Percentiles rank a stretch among this genome's conserved stretches.
Evolutionary conservation across 2,888 invertebrate species (phyloP).

Genomic region (Sesamia inferens): DNA sequence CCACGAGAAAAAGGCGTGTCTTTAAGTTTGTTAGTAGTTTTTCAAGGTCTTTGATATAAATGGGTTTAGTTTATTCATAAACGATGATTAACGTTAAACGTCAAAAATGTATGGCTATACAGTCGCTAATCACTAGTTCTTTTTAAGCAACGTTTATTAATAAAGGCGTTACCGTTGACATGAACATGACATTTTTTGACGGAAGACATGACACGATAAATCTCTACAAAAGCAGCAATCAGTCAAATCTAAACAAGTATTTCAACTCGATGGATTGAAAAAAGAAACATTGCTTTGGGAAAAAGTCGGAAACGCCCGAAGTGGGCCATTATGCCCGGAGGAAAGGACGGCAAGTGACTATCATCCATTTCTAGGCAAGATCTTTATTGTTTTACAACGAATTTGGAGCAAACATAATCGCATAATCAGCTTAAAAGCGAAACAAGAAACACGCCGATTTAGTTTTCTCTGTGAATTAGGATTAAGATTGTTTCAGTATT

Average conservation of each 20-base stretch:
- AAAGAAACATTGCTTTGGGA: slow-evolving; percentile 51
- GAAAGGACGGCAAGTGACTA: slow-evolving; percentile 58
- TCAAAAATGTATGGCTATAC: too few species aligned
- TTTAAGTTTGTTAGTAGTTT: neutral
- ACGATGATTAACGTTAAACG: too few species aligned
- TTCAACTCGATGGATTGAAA: slow-evolving; percentile 31
- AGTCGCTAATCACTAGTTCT: too few species aligned
- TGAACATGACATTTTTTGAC: neutral
- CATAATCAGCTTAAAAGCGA: slow-evolving; percentile 42
- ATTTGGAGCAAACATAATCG: slow-evolving; percentile 47
- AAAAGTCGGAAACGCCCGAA: slow-evolving; percentile 65
- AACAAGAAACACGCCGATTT: slow-evolving; percentile 33
- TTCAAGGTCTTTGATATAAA: neutral
- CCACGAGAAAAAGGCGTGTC: neutral
- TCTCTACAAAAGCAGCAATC: slow-evolving; percentile 13
- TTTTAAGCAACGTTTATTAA: too few species aligned
- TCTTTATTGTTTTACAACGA: slow-evolving; percentile 50
- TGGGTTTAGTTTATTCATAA: too few species aligned
- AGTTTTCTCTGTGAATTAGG: slow-evolving; percentile 22
- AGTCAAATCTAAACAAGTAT: slow-evolving; percentile 32
- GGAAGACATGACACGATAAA: neutral
- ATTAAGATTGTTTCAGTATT: slow-evolving; percentile 12
- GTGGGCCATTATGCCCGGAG: slow-evolving; percentile 65
- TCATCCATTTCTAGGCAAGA: slow-evolving; percentile 55
- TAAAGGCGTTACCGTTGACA: neutral